Conservation (phyloP, 2,888 invertebrate genomes). For the Drosophila hamatofila region DNA sequence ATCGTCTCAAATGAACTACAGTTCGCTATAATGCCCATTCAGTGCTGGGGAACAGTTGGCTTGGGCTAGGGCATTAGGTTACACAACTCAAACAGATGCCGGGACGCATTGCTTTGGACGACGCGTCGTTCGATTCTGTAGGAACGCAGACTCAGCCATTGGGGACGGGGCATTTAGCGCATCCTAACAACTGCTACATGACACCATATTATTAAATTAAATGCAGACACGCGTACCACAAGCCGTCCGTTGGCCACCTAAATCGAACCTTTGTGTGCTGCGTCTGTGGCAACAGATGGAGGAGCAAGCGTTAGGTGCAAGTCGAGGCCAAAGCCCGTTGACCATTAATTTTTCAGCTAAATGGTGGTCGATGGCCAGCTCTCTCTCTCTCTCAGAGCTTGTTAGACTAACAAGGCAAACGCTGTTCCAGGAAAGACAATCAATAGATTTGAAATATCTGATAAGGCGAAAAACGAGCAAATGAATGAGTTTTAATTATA, state of each 20-base stretch:
- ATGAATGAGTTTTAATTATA: conserved; percentile 77
- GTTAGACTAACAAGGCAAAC: conserved; percentile 63
- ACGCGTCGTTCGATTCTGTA: conserved; percentile 9
- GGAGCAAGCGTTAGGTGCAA: conserved; percentile 32
- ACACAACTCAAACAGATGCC: conserved; percentile 73
- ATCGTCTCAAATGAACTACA: conserved; percentile 50
- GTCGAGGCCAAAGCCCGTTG: conserved; percentile 39
- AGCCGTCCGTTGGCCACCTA: conserved; percentile 52
- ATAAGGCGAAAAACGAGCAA: conserved; percentile 43
- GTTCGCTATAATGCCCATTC: conserved; percentile 53
- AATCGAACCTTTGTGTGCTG: conserved; percentile 53
- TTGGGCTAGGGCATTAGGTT: conserved; percentile 61
- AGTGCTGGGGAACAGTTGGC: conserved; percentile 37
- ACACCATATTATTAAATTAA: conserved; percentile 80
- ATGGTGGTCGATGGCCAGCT: conserved; percentile 48
- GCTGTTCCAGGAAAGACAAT: conserved; percentile 64
- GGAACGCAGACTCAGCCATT: conserved; percentile 5
- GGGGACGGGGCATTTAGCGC: conserved; percentile 72
- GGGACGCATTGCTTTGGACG: conserved; percentile 24
- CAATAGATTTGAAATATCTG: conserved; percentile 63
- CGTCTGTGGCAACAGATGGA: conserved; percentile 67
- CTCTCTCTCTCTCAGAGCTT: conserved; percentile 25
- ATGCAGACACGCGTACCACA: conserved; percentile 70
- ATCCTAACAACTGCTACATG: conserved; percentile 79
- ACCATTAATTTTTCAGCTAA: conserved; percentile 67